A percentile compares a stretch with the other conserved stretches of the same genome.
phyloP scores from a whole-genome alignment of 2,888 invertebrate genomes.

The Lacanobia oleracea region DNA sequence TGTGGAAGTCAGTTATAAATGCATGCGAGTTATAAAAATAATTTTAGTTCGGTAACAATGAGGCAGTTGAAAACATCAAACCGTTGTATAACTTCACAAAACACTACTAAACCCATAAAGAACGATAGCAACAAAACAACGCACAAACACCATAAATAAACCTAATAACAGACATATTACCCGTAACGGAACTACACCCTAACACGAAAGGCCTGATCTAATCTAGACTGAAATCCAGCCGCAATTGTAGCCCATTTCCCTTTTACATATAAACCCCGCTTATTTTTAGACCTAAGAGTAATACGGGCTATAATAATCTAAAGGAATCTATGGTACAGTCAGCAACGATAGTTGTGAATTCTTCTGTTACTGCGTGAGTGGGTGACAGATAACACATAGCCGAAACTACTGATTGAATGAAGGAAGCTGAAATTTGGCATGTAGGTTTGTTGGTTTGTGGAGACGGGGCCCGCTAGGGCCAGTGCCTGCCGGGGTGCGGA shows the following conservation, averaged over 20 bases:
- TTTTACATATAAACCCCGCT: slow-evolving; percentile 19
- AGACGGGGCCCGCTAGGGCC: too few species aligned
- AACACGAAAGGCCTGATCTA: slow-evolving; percentile 38
- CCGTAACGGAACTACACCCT: slow-evolving; percentile 19
- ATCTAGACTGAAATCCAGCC: slow-evolving; percentile 35
- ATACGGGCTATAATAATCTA: slow-evolving; percentile 10
- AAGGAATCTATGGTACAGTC: slow-evolving; percentile 8
- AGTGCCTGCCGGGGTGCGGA: too few species aligned
- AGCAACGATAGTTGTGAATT: neutral
- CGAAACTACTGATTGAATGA: too few species aligned
- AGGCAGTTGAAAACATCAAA: neutral
- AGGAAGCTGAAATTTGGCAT: too few species aligned
- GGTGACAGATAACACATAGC: too few species aligned
- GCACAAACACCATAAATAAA: slow-evolving; percentile 22
- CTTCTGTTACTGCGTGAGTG: neutral
- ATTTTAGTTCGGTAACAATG: too few species aligned
- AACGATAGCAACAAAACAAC: neutral
- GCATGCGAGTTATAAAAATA: too few species aligned
- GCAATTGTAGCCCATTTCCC: slow-evolving; percentile 27
- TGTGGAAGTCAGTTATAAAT: too few species aligned
- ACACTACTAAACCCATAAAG: neutral
- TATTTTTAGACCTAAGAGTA: slow-evolving; percentile 36
- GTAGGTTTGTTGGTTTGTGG: too few species aligned
- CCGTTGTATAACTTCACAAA: too few species aligned
- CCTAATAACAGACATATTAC: slow-evolving; percentile 23